phyloP scores from a whole-genome alignment of 2,888 invertebrate species.

The Neoitamus cyanurus region DNA sequence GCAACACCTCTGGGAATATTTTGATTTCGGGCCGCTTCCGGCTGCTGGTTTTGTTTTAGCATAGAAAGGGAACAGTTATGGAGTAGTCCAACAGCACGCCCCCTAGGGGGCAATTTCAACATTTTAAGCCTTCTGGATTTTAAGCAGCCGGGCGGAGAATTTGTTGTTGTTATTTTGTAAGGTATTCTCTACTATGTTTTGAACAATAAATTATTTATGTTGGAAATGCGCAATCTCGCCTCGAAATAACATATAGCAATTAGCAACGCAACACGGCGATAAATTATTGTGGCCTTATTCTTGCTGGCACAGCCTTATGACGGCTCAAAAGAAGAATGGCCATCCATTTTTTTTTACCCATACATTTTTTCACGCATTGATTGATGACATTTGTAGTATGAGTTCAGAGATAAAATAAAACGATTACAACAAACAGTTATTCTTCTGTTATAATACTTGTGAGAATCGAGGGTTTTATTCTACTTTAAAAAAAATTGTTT shows the following conservation, averaged over 20 bases:
- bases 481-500: no score
- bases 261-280: not conserved
- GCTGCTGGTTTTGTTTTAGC: not conserved
- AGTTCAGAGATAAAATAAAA: no score
- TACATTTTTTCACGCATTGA: no score
- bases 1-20: not conserved
- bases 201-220: not conserved
- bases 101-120: not conserved
- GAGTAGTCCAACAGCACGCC: not conserved
- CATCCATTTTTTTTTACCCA: no score
- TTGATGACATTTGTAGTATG: no score
- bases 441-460: no score
- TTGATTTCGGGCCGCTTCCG: not conserved
- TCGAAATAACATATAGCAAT: not conserved
- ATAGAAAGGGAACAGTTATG: not conserved
- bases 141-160: not conserved
- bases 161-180: not conserved
- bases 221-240: not conserved
- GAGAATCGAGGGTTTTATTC: no score
- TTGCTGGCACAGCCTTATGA: no score
- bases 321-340: no score
- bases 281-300: not conserved
- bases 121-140: conserved; percentile 1
- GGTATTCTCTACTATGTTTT: not conserved
- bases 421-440: no score